phyloP scores from a whole-genome alignment of 2,113 vertebrate genomes.

The Rhadina sibilatrix region DNA sequence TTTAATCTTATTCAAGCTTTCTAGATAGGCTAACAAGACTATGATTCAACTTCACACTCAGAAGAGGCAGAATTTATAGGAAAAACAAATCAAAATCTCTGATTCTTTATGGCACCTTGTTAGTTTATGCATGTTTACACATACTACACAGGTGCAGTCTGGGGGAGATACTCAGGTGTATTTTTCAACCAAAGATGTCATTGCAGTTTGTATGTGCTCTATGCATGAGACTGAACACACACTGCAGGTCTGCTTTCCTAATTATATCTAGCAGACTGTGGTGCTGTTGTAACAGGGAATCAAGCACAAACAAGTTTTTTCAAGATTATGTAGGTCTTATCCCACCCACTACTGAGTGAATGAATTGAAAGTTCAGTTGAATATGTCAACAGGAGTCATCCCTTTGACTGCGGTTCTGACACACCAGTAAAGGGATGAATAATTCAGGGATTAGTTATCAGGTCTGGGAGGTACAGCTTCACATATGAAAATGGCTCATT shows the following conservation, averaged over 20 bases:
- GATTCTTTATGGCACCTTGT: not conserved
- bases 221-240: not conserved
- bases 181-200: not conserved
- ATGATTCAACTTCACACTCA: not conserved
- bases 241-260: not conserved
- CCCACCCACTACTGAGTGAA: not conserved
- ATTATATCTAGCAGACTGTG: not conserved
- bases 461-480: not conserved
- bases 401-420: not conserved
- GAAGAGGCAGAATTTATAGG: not conserved
- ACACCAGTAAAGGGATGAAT: not conserved
- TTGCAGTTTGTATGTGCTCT: not conserved
- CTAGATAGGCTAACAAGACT: not conserved
- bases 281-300: not conserved
- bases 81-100: not conserved
- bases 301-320: not conserved
- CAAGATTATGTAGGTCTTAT: not conserved
- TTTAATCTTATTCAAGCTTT: not conserved
- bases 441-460: not conserved
- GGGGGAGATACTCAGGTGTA: fast-evolving
- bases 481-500: not conserved
- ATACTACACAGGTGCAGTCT: not conserved
- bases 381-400: not conserved
- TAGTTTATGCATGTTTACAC: not conserved
- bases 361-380: not conserved